Evolutionary conservation across 2,888 invertebrate species (phyloP).

Genomic region (Cantharis lateralis): DNA sequence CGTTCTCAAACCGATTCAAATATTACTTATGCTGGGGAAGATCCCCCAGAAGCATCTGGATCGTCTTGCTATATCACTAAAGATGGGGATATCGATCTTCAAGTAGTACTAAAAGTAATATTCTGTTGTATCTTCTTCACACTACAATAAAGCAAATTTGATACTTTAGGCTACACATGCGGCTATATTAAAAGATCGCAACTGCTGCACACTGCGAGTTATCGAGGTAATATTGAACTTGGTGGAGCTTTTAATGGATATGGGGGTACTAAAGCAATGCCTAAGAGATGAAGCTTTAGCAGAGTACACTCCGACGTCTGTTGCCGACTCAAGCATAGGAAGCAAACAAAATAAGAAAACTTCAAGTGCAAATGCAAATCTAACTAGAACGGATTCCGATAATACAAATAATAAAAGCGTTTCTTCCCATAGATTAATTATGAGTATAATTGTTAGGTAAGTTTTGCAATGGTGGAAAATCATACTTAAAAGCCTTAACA

Average conservation of each 20-base stretch:
- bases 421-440: constrained; percentile 72
- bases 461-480: neutral
- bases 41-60: constrained; percentile 86
- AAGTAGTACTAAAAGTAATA: constrained; percentile 79
- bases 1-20: constrained; percentile 92
- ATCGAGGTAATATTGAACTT: constrained; percentile 93
- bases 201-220: constrained; percentile 83
- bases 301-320: constrained; percentile 32
- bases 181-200: constrained; percentile 82
- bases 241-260: constrained; percentile 87
- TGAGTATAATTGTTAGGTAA: constrained; percentile 71
- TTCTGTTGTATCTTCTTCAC: neutral
- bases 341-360: constrained; percentile 40
- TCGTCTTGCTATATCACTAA: constrained; percentile 91
- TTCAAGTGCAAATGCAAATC: constrained; percentile 33
- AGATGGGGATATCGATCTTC: constrained; percentile 92
- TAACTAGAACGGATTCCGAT: constrained; percentile 54
- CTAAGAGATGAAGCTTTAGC: constrained; percentile 58
- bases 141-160: neutral
- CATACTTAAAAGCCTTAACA: neutral
- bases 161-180: constrained; percentile 78
- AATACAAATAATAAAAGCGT: constrained; percentile 58
- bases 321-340: constrained; percentile 34
- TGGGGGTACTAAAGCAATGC: constrained; percentile 76
- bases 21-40: constrained; percentile 85